These are phyloP conservation scores for Oreonectes daqikongensis DNA, from an alignment of 2,797 vertebrate species.

Conservation along the genomic window DNA sequence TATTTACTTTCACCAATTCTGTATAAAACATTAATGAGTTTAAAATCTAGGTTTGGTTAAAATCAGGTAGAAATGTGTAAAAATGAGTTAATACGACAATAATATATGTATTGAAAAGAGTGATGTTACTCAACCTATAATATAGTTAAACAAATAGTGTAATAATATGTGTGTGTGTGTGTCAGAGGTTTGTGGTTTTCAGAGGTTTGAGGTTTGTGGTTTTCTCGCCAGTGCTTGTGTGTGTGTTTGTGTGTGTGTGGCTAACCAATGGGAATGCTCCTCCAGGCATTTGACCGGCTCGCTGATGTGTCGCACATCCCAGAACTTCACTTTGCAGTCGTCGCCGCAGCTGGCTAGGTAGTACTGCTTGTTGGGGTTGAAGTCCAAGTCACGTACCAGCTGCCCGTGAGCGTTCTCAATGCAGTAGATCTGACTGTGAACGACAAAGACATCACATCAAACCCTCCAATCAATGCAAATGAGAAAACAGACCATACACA, in stretches of 20 bases:
- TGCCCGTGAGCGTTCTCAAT: constrained; percentile 97
- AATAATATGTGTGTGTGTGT: no score
- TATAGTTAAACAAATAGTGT: no score
- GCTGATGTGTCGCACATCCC: constrained; percentile 89
- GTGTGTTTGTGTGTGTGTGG: constrained; percentile 9
- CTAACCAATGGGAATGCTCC: constrained; percentile 95
- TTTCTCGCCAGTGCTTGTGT: neutral
- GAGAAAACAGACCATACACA: neutral
- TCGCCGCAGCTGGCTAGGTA: constrained; percentile 97
- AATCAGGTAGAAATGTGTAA: no score
- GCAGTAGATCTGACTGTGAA: constrained; percentile 92
- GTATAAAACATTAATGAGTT: no score
- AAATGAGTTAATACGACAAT: no score
- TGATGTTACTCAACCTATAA: no score
- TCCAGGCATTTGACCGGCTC: constrained; percentile 93
- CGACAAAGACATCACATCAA: constrained; percentile 17
- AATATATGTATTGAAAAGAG: no score
- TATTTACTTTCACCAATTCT: no score
- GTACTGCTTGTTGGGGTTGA: constrained; percentile 98
- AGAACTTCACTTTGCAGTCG: constrained; percentile 99
- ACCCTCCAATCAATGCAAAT: neutral
- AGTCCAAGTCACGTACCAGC: constrained; percentile 97
- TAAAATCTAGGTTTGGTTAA: no score
- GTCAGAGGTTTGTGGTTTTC: no score
- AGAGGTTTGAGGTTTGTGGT: no score